Evolutionary conservation across 2,113 vertebrate genomes (phyloP).

Genomic region (Platanista minor): DNA sequence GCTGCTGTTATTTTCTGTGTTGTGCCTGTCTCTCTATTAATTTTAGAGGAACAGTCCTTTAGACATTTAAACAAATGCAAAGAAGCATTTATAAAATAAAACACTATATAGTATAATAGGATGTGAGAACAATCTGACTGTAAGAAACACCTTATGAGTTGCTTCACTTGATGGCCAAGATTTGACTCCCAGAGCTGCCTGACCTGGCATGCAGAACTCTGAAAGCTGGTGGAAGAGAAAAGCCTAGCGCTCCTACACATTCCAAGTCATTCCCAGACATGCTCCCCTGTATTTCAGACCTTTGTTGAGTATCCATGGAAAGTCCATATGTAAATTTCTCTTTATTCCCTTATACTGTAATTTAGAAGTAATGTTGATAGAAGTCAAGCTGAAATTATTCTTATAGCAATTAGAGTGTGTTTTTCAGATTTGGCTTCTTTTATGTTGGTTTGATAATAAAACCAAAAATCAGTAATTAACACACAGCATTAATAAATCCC

Average conservation of each 20-base stretch:
- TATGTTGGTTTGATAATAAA: constrained; percentile 46
- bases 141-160: not conserved
- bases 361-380: not conserved
- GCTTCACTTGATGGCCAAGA: not conserved
- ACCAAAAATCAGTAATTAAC: constrained; percentile 50
- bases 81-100: constrained; percentile 23
- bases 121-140: not conserved
- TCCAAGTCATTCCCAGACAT: not conserved
- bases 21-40: not conserved
- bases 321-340: not conserved
- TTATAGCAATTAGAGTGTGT: not conserved
- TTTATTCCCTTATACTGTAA: not conserved
- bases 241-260: not conserved
- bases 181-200: not conserved
- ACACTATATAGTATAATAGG: not conserved
- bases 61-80: constrained; percentile 22
- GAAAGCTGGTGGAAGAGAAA: not conserved
- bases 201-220: not conserved
- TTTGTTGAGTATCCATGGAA: not conserved
- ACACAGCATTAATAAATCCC: constrained; percentile 42
- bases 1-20: not conserved
- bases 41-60: constrained; percentile 1
- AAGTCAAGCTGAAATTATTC: not conserved
- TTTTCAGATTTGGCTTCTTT: constrained; percentile 25
- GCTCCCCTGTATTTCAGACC: not conserved